Evolutionary conservation across 2,797 vertebrate species (phyloP), one percentile per base, ranked within the genome.

Genomic region (Labroides dimidiatus): DNA sequence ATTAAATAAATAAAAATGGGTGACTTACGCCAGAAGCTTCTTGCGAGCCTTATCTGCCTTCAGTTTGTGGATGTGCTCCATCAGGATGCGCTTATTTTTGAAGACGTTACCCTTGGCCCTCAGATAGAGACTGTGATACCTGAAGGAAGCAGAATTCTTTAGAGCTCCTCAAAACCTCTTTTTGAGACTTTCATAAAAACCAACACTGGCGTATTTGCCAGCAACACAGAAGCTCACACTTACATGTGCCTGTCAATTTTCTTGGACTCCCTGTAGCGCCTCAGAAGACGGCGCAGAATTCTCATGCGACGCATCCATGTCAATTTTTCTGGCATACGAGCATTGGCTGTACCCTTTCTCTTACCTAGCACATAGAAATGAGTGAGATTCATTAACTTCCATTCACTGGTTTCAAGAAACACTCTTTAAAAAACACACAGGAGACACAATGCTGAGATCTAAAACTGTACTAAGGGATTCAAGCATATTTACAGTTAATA

Each of bases 201-300:
- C 27, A 4, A 13, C 50, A 45, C 47, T 27, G 24, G 13, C 17
- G 59, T 49, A n/a, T 36, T 63, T 20, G 33, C 4, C 20, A 66
- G 59, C 3, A 48, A 7, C 20, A 13, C 0, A 0, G 23, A 66
- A 16, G 59, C 65, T 64, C 50, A 64, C 30, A 30, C 95, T 93
- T 82, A 99, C 97, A 99, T 99, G 80, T 99, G 97, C 84, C 96
- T 96, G 91, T 99, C 97, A 3, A 98, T 99, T 94, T 99, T 99
- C 93, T 99, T 98, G 49, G 97, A 96, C 80, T 98, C 97, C 78
- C 97, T 94, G 92, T 98, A 98, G 89, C 96, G 95, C 58, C 96
- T 93, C 33, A 98, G 95, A 54, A 99, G 94, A 51, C 97, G 95
- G 24, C 97, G 93, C 77, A 99, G 91, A 74, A 98, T 98, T 56